A percentile compares a stretch with the other conserved stretches of the same genome.
These are phyloP conservation scores for Nymphalis polychloros DNA, from an alignment of 2,888 invertebrate genomes.

Conservation along the genomic window DNA sequence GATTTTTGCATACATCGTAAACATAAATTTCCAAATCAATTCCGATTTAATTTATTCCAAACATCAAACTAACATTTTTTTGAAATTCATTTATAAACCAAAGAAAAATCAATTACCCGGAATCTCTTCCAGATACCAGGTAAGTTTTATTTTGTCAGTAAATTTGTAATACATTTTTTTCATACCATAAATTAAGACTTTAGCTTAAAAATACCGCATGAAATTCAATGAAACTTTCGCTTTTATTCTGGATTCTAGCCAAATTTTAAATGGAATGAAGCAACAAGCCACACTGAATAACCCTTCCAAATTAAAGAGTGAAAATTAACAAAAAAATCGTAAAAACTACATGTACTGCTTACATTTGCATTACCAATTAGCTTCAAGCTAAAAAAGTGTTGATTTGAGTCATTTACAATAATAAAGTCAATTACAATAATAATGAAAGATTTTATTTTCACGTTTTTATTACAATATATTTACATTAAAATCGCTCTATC, in stretches of 20 bases:
- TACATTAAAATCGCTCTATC: too few relatives aligned
- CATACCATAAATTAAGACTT: conserved; percentile 12
- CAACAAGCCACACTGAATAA: conserved; percentile 24
- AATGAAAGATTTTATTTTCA: too few relatives aligned
- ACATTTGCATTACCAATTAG: background rate
- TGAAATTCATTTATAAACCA: too few relatives aligned
- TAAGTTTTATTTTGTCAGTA: background rate
- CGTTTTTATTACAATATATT: too few relatives aligned
- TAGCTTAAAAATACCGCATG: conserved; percentile 19
- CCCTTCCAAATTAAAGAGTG: conserved; percentile 1
- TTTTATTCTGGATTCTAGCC: conserved; percentile 26
- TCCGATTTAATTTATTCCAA: too few relatives aligned
- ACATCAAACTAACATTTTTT: too few relatives aligned
- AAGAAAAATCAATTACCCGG: too few relatives aligned
- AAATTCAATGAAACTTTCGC: conserved; percentile 29
- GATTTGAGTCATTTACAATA: background rate
- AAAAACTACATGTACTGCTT: background rate
- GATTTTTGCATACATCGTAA: too few relatives aligned
- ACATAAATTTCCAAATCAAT: too few relatives aligned
- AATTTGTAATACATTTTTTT: conserved; percentile 1
- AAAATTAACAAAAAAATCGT: conserved; percentile 1
- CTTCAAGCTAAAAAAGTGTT: background rate
- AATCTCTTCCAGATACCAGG: too few relatives aligned
- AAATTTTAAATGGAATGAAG: conserved; percentile 32
- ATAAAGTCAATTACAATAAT: too few relatives aligned